A percentile compares a stretch with the other conserved stretches of the same genome.
phyloP scores from a whole-genome alignment of 1,140 invertebrate species.

The Calliphora vicina region DNA sequence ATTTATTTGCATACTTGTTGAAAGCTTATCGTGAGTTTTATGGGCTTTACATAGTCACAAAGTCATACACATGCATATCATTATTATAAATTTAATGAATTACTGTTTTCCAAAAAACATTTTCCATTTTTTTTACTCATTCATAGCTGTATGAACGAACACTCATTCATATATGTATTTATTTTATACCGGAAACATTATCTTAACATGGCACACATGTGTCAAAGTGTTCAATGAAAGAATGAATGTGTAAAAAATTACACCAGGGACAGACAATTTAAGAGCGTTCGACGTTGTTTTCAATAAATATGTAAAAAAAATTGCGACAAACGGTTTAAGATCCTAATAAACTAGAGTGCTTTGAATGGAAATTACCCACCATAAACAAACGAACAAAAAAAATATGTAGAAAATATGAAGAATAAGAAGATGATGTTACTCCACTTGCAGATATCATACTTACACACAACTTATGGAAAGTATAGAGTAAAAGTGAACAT shows the following conservation, averaged over 20 bases:
- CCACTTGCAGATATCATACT: neutral
- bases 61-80: neutral
- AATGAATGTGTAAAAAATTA: constrained; percentile 24
- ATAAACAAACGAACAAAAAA: neutral
- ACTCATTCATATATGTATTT: neutral
- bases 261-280: constrained; percentile 5
- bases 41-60: no score
- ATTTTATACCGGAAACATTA: constrained; percentile 23
- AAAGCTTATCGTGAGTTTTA: no score
- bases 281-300: neutral
- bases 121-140: neutral
- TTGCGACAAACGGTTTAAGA: constrained; percentile 16
- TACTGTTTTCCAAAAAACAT: neutral
- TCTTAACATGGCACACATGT: constrained; percentile 23
- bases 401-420: no score
- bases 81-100: constrained; percentile 35
- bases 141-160: neutral
- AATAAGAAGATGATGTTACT: neutral
- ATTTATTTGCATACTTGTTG: no score
- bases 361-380: constrained; percentile 20
- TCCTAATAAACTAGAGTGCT: constrained; percentile 31
- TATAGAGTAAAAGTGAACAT: neutral
- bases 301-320: neutral
- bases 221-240: constrained; percentile 18
- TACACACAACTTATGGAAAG: neutral